Evolutionary conservation across 1,140 invertebrate genomes (phyloP), one percentile per base, ranked within the genome.

Genomic region (Anagrus nilaparvatae): DNA sequence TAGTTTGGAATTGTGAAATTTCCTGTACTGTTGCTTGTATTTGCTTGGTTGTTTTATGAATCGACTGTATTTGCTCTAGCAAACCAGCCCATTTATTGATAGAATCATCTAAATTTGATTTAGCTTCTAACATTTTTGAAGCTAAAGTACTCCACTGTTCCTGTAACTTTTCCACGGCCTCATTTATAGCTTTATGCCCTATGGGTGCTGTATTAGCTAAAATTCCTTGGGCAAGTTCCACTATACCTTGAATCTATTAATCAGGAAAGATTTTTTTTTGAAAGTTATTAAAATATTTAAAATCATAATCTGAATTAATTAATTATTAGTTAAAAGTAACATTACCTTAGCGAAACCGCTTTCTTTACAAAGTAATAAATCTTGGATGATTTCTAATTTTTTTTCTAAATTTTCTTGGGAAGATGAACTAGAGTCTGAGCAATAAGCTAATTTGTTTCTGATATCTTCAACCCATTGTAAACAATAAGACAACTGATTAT

Each of bases 161-260:
- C 71, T 96, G 91, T 33, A 96, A 66, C 38, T 80, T 76, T 10
- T 82, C 77, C 13, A 96, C 68, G 16, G 80, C 77, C 47, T 85
- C 81, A 52, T 93, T 92, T 33, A 96, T 90, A 7, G 76, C 72
- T 48, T 83, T 79, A 54, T 96, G 89, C 1, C 92, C 93, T 31
- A 75, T 59, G 1, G 90, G 83, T 4, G 90, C 84, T 0, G 92
- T 97, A 54, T 94, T 94, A 0, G 88, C 87, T 44, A 96, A 61
- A n/a, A 96, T 88, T 51, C 79, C 80, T 65, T 96, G 91, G 1
- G 88, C 87, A 49, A 87, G 64, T 60, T 96, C 92, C 14, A 94
- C 78, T 19, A 90, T 76, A 40, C 77, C 77, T 58, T 96, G 88
- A 12, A 84, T 56, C 54, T 55, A 40, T n/a, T 45, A 43, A 19